Base-by-base conservation (phyloP, 2,113 vertebrate genomes). In the Nibea coibor region DNA sequence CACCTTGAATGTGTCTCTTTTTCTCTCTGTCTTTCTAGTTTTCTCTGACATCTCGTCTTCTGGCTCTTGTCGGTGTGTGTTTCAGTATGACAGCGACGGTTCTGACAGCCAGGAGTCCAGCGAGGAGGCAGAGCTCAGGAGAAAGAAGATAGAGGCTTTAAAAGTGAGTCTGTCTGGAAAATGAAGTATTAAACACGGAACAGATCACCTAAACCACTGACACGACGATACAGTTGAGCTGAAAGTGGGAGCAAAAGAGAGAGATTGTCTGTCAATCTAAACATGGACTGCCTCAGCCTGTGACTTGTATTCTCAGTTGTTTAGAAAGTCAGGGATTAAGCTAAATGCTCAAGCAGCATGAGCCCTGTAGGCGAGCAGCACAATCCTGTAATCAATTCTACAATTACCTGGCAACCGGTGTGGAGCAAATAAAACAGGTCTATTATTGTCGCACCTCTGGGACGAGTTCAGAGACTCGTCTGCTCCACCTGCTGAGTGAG, bases 141-240 rank as follows among this genome's bases (percentile, higher is more conserved):
- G 95, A 28, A 99, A 95, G 89, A 99, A 97, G 94, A 96, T 96
- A 15, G 97, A 97, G 90, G 93, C 87, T 1, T 91, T 98, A 54
- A 99, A 98, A 94, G 98, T 98, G 91, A 87, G 91, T 80, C 9
- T 59, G 19, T 4, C 50, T 43, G 4, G 2, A 16, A 57, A 24
- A 45, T 17, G 20, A 42, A 72, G 11, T 20, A 2, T 10, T 63
- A 1, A 59, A 26, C 17, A 8, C 77, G 26, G 0, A 35, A 26
- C 22, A 45, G 43, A 45, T 12, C 43, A 4, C 43, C 43, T 14
- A 45, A 14, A 45, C 43, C 43, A 45, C 12, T 45, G 43, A 15
- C 43, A 45, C 12, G 22, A 15, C 10, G 1, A 4, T 15, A 2
- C 24, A 16, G 53, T 17, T 20, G 3, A 10, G 22, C 14, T n/a